Evolutionary conservation across 2,888 invertebrate genomes (phyloP).

Genomic region (Plagodis dolabraria): DNA sequence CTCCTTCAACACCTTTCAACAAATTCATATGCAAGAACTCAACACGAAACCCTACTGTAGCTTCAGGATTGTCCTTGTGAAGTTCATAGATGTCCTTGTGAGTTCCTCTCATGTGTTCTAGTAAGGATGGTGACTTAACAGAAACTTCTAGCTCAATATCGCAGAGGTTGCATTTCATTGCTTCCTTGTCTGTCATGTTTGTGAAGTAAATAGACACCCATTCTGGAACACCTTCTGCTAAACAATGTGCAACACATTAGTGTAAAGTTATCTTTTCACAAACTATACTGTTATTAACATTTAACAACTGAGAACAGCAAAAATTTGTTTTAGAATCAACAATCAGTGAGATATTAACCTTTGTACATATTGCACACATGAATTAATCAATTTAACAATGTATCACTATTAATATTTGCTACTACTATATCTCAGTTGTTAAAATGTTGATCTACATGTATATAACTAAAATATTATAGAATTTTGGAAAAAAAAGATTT

Average conservation of each 20-base stretch:
- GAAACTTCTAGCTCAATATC: constrained; percentile 50
- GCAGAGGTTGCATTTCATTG: constrained; percentile 69
- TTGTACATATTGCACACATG: too few species aligned
- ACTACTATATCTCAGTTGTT: too few species aligned
- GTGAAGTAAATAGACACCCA: constrained; percentile 72
- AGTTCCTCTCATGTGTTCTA: constrained; percentile 57
- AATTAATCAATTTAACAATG: too few species aligned
- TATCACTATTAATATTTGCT: too few species aligned
- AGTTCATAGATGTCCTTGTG: constrained; percentile 70
- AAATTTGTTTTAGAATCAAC: too few species aligned
- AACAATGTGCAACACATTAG: constrained; percentile 15
- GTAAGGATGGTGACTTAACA: constrained; percentile 53
- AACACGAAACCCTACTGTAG: constrained; percentile 70
- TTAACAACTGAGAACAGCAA: too few species aligned
- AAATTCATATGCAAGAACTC: constrained; percentile 71
- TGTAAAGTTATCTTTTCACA: too few species aligned
- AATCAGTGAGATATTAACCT: too few species aligned
- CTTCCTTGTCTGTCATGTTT: constrained; percentile 45
- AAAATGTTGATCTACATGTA: too few species aligned
- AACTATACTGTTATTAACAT: too few species aligned
- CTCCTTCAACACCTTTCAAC: constrained; percentile 59
- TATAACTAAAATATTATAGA: too few species aligned
- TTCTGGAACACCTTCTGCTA: constrained; percentile 52
- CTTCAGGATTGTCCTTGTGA: constrained; percentile 69
- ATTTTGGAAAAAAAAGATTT: too few species aligned